Conservation (phyloP, 2,113 vertebrate species). For the Lampris megalopsis region DNA sequence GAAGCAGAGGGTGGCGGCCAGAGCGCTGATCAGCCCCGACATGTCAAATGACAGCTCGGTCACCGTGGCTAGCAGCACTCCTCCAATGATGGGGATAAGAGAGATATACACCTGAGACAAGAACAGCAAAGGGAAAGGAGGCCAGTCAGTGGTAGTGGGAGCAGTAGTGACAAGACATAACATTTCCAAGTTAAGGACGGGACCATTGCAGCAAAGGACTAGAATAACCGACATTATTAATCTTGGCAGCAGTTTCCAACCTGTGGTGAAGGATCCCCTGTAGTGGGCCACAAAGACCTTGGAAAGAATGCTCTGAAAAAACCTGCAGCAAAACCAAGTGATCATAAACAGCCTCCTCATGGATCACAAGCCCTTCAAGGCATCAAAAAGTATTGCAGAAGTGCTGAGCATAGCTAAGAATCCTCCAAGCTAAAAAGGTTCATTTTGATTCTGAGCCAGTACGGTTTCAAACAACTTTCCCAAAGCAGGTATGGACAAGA, state of each 20-base stretch:
- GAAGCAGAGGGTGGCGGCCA: conserved; percentile 96
- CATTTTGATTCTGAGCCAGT: too few species aligned
- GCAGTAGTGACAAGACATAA: background rate
- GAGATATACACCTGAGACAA: conserved; percentile 90
- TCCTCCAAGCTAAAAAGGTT: too few species aligned
- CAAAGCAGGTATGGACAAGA: too few species aligned
- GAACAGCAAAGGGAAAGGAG: conserved; percentile 11
- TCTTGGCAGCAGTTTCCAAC: background rate
- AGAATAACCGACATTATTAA: background rate
- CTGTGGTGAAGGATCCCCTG: background rate
- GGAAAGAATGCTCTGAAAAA: too few species aligned
- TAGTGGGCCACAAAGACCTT: too few species aligned
- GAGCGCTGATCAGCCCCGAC: conserved; percentile 94
- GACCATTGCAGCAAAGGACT: background rate
- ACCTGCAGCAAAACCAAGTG: too few species aligned
- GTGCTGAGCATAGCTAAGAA: too few species aligned
- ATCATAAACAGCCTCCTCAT: too few species aligned
- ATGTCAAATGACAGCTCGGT: conserved; percentile 96
- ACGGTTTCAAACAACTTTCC: too few species aligned
- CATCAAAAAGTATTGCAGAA: too few species aligned
- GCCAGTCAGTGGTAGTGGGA: background rate
- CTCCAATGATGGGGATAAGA: conserved; percentile 96
- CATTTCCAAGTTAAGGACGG: background rate
- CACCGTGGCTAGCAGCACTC: conserved; percentile 93
- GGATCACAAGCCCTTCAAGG: too few species aligned